Base-by-base conservation (phyloP, 2,888 invertebrate genomes). In the Diploptera punctata region DNA sequence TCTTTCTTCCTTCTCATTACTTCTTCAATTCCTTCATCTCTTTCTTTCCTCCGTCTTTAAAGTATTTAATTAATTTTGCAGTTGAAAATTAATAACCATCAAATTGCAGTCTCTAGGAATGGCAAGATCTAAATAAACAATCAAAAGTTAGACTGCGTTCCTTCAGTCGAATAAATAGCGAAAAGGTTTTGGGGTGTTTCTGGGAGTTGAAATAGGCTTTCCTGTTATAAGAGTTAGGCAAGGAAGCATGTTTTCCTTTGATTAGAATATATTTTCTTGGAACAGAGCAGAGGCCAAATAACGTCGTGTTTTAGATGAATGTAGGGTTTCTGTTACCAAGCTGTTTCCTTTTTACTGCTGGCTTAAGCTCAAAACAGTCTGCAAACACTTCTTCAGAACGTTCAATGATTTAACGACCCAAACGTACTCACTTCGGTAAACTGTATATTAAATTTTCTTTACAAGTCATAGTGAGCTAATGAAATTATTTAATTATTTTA, bases 21-120 rank as follows among this genome's bases (percentile, higher is more conserved):
- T 31, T 38, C 43, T 16, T 29, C 29, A 10, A 26, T 54, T 33
- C 24, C 65, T 26, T 65, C 43, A 13, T 57, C 68, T 38, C n/a
- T 18, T 21, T 26, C 16, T 31, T 13, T 24, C 18, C n/a, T n/a
- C 5, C 33, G 47, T 38, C 61, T 61, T 44, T 61, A 67, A 70
- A 70, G 72, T 57, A 72, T 74, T 74, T 74, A 74, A 74, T 74
- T 74, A 74, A 74, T 74, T 72, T 69, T 62, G 60, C 71, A 74
- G 69, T 67, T 70, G 69, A 67, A 70, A 73, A 72, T 72, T 72
- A 72, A 72, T 72, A 72, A 68, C 68, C 68, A 72, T 68, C 72
- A 72, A 72, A 72, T 67, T 43, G 44, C 29, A 43, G 38, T 44
- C 65, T 65, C 26, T 47, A 65, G 65, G 24, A 26, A 4, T 26